Base-by-base conservation (phyloP, 1,140 invertebrate species). In the Rhyacophila brunnea region DNA sequence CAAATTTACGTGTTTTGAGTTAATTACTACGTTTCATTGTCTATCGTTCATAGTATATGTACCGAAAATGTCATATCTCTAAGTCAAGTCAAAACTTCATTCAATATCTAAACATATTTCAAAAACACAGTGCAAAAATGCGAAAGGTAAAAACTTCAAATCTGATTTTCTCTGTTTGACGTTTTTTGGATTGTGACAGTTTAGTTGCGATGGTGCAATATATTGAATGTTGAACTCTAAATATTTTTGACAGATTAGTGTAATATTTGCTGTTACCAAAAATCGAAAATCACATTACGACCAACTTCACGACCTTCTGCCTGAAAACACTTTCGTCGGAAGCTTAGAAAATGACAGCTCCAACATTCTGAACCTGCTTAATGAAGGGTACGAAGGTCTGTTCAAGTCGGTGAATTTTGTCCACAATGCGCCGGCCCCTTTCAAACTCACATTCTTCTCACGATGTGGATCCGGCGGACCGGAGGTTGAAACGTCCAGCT, bases 181-280 rank as follows among this genome's bases (percentile, higher is more conserved):
- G n/a, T n/a, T n/a, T n/a, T n/a, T n/a, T n/a, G n/a, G n/a, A n/a
- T n/a, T n/a, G n/a, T n/a, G n/a, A n/a, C n/a, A n/a, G n/a, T n/a
- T n/a, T n/a, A n/a, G n/a, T n/a, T n/a, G n/a, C n/a, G n/a, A n/a
- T n/a, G n/a, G n/a, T n/a, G n/a, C 11, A 15, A 15, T 14, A 43
- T 13, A 42, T 61, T 23, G 38, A 40, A 10, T 32, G 46, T 23
- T 48, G 5, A n/a, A 9, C n/a, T n/a, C n/a, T 32, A 5, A 38
- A 34, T 19, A 55, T 47, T 42, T 59, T 38, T 56, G 54, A 60
- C 64, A 83, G 81, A 72, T 80, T 10, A 85, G 81, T 69, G 80
- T 85, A 7, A 83, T 85, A 54, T 85, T 85, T 64, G 84, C 84
- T 0, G 82, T 84, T 0, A 84, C 81, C 0, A 68, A 78, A 67